These are phyloP conservation scores for Aegypius monachus DNA, from an alignment of 2,113 vertebrate species.

Conservation along the genomic window DNA sequence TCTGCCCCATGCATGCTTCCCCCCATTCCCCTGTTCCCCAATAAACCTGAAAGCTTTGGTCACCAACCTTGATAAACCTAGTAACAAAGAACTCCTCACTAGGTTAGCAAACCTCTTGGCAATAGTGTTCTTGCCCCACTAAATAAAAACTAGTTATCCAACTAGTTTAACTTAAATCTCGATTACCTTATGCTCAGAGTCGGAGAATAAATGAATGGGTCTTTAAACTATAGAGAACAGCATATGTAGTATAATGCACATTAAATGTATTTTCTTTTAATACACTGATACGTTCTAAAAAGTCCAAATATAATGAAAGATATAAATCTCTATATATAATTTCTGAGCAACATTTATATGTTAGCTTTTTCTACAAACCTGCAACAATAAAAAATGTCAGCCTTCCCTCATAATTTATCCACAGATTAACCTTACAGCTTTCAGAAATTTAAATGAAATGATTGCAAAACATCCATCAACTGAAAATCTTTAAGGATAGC, in stretches of 20 bases:
- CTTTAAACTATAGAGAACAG: background rate
- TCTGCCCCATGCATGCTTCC: too few species aligned
- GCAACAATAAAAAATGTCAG: background rate
- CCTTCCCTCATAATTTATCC: background rate
- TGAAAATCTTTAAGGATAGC: background rate
- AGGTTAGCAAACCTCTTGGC: background rate
- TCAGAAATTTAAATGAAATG: background rate
- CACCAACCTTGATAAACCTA: background rate
- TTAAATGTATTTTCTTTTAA: background rate
- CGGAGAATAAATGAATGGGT: background rate
- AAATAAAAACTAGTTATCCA: background rate
- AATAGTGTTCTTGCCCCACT: fast-evolving
- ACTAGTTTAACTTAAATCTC: background rate
- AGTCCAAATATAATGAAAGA: background rate
- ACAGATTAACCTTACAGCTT: background rate
- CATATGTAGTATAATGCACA: background rate
- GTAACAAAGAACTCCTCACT: background rate
- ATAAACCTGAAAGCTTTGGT: background rate
- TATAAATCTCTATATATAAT: background rate
- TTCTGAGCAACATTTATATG: background rate
- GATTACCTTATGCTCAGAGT: background rate
- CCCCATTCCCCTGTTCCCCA: fast-evolving
- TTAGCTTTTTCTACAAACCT: background rate
- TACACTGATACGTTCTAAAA: background rate
- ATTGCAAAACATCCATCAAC: background rate